Conservation (phyloP, 2,888 invertebrate species). For the Watsonalla binaria region DNA sequence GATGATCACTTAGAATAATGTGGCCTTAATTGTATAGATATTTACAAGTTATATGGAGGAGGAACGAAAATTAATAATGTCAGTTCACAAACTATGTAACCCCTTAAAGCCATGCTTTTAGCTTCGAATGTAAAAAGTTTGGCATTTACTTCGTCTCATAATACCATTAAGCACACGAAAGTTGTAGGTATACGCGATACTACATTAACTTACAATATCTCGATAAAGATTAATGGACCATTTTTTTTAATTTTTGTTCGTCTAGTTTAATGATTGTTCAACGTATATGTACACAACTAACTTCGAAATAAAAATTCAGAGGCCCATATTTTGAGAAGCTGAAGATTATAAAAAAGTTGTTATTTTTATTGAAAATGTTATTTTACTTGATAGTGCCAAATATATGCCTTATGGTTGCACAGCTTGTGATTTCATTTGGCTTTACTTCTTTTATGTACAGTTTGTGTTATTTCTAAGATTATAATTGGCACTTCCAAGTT, state of each 20-base stretch:
- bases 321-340: too few relatives aligned
- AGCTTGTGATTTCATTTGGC: too few relatives aligned
- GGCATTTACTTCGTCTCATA: conserved; percentile 44
- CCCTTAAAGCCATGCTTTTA: conserved; percentile 62
- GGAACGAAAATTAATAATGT: conserved; percentile 40
- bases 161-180: conserved; percentile 51
- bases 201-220: conserved; percentile 54
- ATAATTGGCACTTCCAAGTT: too few relatives aligned
- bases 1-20: conserved; percentile 19
- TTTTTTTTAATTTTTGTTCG: conserved; percentile 47
- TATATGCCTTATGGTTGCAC: too few relatives aligned
- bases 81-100: conserved; percentile 57
- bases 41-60: conserved; percentile 63
- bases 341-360: too few relatives aligned
- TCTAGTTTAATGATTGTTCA: conserved; percentile 60
- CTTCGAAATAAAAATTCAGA: conserved; percentile 4
- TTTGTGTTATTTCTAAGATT: too few relatives aligned
- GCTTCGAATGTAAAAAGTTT: conserved; percentile 57
- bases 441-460: too few relatives aligned
- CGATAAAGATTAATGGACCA: conserved; percentile 72
- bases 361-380: too few relatives aligned
- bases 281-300: conserved; percentile 48
- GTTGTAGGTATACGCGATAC: conserved; percentile 44
- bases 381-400: too few relatives aligned
- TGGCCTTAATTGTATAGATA: conserved; percentile 55